These are phyloP conservation scores for Drosophila bunnanda DNA, from an alignment of 2,888 invertebrate species.

Conservation along the genomic window DNA sequence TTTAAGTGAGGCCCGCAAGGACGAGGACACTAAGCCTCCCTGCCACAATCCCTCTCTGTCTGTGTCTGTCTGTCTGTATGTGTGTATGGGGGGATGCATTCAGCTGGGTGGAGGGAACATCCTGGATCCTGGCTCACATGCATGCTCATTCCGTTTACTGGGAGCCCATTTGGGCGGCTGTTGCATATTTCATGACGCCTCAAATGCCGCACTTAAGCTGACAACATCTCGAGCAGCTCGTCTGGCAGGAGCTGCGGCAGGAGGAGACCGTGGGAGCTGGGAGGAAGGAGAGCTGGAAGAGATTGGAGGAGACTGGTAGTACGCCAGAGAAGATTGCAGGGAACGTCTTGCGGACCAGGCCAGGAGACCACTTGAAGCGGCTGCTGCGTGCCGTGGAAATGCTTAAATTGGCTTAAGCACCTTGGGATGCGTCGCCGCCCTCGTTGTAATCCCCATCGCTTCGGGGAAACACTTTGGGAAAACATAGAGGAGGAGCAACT, in stretches of 20 bases:
- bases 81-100: not conserved
- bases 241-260: not conserved
- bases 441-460: not conserved
- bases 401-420: conserved; percentile 64
- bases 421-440: conserved; percentile 23
- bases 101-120: no score
- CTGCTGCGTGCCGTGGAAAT: conserved; percentile 57
- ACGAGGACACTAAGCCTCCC: not conserved
- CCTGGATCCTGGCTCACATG: conserved; percentile 5
- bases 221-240: conserved; percentile 46
- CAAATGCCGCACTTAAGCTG: conserved; percentile 63
- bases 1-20: conserved; percentile 34
- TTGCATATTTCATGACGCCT: conserved; percentile 69
- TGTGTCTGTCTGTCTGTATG: not conserved
- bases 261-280: not conserved
- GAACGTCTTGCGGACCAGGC: not conserved
- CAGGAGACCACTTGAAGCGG: conserved; percentile 38
- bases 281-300: no score
- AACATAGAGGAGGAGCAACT: not conserved
- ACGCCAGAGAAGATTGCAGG: not conserved
- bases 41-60: not conserved
- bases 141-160: conserved; percentile 32
- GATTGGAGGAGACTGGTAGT: not conserved
- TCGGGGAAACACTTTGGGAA: not conserved
- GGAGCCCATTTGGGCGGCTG: conserved; percentile 45